Evolutionary conservation across 2,888 invertebrate species (phyloP), one percentile per base, ranked within the genome.

Genomic region (Oscheius sp.): DNA sequence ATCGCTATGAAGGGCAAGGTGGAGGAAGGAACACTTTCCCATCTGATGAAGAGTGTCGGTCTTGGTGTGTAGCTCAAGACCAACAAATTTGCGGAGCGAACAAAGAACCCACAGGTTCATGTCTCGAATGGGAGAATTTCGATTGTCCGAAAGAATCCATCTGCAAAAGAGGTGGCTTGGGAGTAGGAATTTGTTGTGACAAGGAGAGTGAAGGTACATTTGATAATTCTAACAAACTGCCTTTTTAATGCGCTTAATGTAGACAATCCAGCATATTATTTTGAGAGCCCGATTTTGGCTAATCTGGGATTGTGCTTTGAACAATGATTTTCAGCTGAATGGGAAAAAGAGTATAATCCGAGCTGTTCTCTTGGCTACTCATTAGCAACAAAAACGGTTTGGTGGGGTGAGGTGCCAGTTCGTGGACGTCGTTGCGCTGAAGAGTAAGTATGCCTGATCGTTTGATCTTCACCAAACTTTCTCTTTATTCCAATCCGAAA

Each of bases 311-410:
- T n/a, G n/a, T n/a, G n/a, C n/a, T n/a, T n/a, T n/a, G n/a, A n/a
- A n/a, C n/a, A n/a, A n/a, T n/a, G n/a, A 5, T 33, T 45, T 61
- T 61, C 61, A 65, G 65, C 20, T 17, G 65, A 65, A 25, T 65
- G 65, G 65, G 53, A 33, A 8, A 50, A 50, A 37, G 65, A 65
- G 4, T 65, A 52, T 42, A 65, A 39, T 50, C 65, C 65, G 25
- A 52, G 37, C 17, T 65, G 65, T 39, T 17, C 39, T 12, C 12
- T 34, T 33, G 65, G 65, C 17, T 34, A 25, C 23, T 29, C 46
- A 15, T 34, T 65, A 8, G 65, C 37, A 8, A 50, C 50, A 5
- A 52, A 25, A 29, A 39, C 20, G 2, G 48, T 39, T 4, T 65
- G 65, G 65, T 65, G 65, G 65, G 65, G 65, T 8, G 48, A 65